A percentile compares a stretch with the other conserved stretches of the same genome.
phyloP scores from a whole-genome alignment of 2,113 vertebrate genomes.

The Mastomys natalensis region DNA sequence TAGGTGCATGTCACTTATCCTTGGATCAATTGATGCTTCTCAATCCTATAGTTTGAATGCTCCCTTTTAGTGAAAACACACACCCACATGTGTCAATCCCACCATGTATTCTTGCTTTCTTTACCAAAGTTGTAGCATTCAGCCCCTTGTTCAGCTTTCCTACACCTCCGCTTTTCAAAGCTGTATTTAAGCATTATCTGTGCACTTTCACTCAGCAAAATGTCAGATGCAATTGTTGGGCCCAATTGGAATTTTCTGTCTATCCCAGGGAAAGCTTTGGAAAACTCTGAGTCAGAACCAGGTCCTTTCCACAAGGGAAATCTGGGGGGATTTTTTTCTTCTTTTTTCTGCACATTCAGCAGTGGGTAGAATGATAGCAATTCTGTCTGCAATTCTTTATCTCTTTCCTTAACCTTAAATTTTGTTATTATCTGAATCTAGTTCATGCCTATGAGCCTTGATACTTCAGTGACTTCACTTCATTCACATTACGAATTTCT shows the following conservation, averaged over 20 bases:
- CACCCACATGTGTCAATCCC: too few species aligned
- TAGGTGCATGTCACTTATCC: neutral
- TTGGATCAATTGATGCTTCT: neutral
- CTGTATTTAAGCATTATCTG: neutral
- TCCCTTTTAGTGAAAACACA: neutral
- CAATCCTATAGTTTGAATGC: neutral
- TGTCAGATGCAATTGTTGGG: neutral
- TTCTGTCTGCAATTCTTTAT: constrained; percentile 89
- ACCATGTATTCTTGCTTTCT: neutral
- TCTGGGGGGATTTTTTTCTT: neutral
- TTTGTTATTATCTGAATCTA: constrained; percentile 94
- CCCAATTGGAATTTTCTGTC: neutral
- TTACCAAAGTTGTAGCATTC: neutral
- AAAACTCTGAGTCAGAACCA: neutral
- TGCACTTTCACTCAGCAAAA: neutral
- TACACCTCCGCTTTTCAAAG: neutral
- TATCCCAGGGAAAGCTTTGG: neutral
- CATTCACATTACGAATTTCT: neutral
- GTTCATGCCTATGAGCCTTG: constrained; percentile 90
- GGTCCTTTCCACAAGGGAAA: neutral
- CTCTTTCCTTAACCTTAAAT: constrained; percentile 93
- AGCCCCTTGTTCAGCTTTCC: neutral
- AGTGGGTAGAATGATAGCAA: neutral
- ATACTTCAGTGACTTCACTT: constrained; percentile 91
- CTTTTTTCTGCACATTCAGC: neutral